phyloP scores from a whole-genome alignment of 2,113 vertebrate genomes.

The Lanius collurio region DNA sequence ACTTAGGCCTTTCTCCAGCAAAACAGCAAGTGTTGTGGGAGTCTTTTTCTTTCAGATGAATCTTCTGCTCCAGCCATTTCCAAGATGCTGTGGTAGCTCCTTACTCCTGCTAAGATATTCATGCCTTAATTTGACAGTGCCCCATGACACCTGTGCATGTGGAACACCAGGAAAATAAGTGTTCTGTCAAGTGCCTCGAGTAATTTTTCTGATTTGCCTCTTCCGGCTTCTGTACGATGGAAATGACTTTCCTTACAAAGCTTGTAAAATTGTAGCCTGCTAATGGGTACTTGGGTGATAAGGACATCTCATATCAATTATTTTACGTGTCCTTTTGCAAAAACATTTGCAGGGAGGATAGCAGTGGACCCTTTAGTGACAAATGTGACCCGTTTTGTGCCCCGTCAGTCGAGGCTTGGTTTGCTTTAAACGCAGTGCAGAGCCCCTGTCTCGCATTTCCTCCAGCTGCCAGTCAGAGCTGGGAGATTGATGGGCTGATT shows the following conservation, averaged over 20 bases:
- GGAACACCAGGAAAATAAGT: conserved; percentile 13
- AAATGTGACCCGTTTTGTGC: neutral
- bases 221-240: neutral
- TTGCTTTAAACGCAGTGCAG: neutral
- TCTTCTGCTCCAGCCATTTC: neutral
- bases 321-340: neutral
- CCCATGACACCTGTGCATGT: neutral
- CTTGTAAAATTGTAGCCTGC: neutral
- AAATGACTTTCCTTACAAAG: neutral
- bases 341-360: neutral
- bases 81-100: neutral
- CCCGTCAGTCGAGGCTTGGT: neutral
- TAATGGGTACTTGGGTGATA: neutral
- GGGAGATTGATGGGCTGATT: neutral
- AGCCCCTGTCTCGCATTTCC: neutral
- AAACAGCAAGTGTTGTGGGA: neutral
- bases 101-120: neutral
- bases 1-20: neutral
- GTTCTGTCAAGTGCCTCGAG: conserved; percentile 16
- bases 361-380: neutral
- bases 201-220: conserved; percentile 31
- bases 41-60: neutral
- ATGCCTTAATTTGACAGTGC: conserved; percentile 24
- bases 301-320: neutral
- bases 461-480: neutral